Evolutionary conservation across 1,140 invertebrate species (phyloP), one percentile per base, ranked within the genome.

Genomic region (Limonius californicus): DNA sequence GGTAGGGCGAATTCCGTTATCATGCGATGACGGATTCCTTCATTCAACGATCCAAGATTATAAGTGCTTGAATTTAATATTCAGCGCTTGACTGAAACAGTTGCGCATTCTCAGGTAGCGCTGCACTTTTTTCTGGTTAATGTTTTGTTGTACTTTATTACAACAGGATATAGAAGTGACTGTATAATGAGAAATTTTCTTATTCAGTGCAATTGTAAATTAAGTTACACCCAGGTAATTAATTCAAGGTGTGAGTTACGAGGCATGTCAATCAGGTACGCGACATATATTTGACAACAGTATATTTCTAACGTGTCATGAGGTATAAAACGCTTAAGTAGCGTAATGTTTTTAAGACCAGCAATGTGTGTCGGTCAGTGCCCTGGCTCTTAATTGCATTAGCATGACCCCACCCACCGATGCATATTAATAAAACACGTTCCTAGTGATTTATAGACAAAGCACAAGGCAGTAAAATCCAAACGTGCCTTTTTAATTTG

Each of bases 341-440:
- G 45, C 16, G 16, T 50, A 50, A 50, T 50, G 45, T 50, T 50
- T 50, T 50, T 50, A 50, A 50, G 45, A 50, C 42, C 27, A 12
- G 27, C n/a, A 32, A 47, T 62, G 54, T 66, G 54, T 61, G 59
- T 27, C 57, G 68, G 66, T 68, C 68, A 68, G 42, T 68, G 54
- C 62, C 67, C 60, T 50, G 61, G 50, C 55, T 69, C 68, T 72
- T 72, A 72, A 72, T 72, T 72, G 70, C 70, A 72, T 72, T 72
- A 72, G 64, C 68, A 70, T 67, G 68, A 68, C 68, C 65, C 70
- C 70, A 70, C 70, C 70, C 70, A 71, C 70, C 66, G 62, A 68
- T 72, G 70, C 70, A 72, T 72, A 72, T 70, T 72, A 72, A 72
- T 72, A 72, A 67, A 70, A 69, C 65, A 69, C 65, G 65, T 63